Evolutionary conservation across 2,888 invertebrate species (phyloP).

Genomic region (Erpobdella octoculata): DNA sequence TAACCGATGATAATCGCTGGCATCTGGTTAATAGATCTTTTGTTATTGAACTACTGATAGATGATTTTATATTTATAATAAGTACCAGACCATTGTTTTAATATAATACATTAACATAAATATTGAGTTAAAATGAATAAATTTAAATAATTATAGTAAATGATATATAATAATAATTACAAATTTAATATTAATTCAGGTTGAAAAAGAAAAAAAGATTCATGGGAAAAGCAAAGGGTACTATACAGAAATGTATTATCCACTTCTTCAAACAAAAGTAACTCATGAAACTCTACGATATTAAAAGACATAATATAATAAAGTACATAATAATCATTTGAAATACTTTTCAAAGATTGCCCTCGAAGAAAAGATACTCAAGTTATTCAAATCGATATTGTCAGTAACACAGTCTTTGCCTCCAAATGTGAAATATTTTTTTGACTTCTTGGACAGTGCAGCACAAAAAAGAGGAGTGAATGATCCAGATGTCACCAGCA

Average conservation of each 20-base stretch:
- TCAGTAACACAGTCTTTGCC: slow-evolving; percentile 62
- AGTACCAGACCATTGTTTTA: no score
- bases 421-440: slow-evolving; percentile 97
- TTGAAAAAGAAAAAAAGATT: not conserved
- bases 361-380: slow-evolving; percentile 94
- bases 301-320: not conserved
- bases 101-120: no score
- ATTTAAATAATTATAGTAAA: no score
- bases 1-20: not conserved
- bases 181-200: no score
- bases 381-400: slow-evolving; percentile 86
- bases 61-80: no score
- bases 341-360: slow-evolving; percentile 48
- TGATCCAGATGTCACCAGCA: slow-evolving; percentile 95
- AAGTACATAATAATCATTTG: not conserved
- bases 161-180: no score
- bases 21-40: not conserved
- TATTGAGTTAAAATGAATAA: no score
- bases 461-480: slow-evolving; percentile 70
- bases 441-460: slow-evolving; percentile 97
- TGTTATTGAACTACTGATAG: no score
- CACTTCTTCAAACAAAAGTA: slow-evolving; percentile 12
- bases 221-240: not conserved
- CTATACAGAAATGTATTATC: slow-evolving; percentile 15
- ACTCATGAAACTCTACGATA: not conserved